Evolutionary conservation across 1,140 invertebrate species (phyloP).

Genomic region (Drosophila kikkawai): DNA sequence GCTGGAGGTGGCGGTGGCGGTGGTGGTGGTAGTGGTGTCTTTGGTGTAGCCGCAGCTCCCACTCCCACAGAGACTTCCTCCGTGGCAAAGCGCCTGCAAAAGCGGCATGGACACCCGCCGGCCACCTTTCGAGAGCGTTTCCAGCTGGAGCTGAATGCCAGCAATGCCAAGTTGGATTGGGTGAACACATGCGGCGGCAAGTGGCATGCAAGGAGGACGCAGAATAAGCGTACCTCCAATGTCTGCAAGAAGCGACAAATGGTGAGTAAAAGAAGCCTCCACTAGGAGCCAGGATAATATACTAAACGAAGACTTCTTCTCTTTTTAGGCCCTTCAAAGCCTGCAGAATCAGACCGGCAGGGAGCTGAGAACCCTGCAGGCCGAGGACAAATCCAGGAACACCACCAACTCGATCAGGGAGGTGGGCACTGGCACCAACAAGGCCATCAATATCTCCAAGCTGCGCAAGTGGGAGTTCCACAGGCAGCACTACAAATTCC

Average conservation of each 20-base stretch:
- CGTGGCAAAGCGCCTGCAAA: slow-evolving; percentile 36
- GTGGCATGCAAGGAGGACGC: neutral
- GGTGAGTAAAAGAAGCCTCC: slow-evolving; percentile 23
- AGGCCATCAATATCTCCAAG: slow-evolving; percentile 44
- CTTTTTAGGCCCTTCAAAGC: slow-evolving; percentile 36
- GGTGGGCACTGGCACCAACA: slow-evolving; percentile 10
- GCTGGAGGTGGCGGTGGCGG: slow-evolving; percentile 22
- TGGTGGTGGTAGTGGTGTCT: neutral
- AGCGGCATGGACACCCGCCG: slow-evolving; percentile 32
- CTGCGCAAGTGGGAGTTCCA: slow-evolving; percentile 19
- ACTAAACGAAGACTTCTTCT: no score
- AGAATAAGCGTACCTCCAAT: neutral
- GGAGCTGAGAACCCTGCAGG: slow-evolving; percentile 31
- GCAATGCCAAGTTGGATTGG: slow-evolving; percentile 42
- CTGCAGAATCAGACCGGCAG: slow-evolving; percentile 39
- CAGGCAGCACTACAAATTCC: slow-evolving; percentile 41
- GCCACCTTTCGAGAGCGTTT: slow-evolving; percentile 39
- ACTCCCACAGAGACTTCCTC: neutral
- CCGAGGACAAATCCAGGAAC: slow-evolving; percentile 22
- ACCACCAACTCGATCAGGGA: slow-evolving; percentile 11
- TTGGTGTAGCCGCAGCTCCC: slow-evolving; percentile 17
- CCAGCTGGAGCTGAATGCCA: slow-evolving; percentile 35
- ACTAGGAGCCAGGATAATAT: neutral
- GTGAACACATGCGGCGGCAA: slow-evolving; percentile 62
- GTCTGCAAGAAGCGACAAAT: slow-evolving; percentile 48